These are phyloP conservation scores for Oryzias celebensis DNA, from an alignment of 2,113 vertebrate species.

Conservation along the genomic window DNA sequence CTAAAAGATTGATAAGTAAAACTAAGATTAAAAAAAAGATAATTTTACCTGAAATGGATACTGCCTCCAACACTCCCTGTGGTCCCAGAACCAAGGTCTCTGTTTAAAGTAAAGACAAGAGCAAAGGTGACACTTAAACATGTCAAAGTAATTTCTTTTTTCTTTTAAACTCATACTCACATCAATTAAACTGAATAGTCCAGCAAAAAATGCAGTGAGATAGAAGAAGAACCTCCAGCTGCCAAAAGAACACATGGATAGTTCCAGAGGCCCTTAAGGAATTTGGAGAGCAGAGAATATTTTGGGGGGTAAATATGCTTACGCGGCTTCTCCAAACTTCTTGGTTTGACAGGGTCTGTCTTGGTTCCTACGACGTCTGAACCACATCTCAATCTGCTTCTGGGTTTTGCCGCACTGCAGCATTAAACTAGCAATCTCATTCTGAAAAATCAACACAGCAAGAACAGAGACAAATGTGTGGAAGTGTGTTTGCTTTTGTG, in stretches of 20 bases:
- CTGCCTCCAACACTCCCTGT: constrained; percentile 83
- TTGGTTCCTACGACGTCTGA: constrained; percentile 82
- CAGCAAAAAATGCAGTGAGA: constrained; percentile 63
- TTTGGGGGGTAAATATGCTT: constrained; percentile 33
- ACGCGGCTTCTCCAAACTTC: constrained; percentile 93
- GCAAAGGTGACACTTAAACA: background rate
- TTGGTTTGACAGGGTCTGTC: constrained; percentile 82
- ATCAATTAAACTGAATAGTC: constrained; percentile 65
- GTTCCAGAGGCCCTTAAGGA: background rate
- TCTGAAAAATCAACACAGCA: constrained; percentile 45
- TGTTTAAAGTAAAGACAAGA: constrained; percentile 52
- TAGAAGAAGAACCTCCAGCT: constrained; percentile 82
- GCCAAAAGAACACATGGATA: constrained; percentile 13
- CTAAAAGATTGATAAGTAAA: too few species aligned
- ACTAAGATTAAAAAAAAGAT: too few species aligned
- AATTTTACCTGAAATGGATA: constrained; percentile 86
- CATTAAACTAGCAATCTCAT: constrained; percentile 77
- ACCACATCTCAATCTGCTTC: constrained; percentile 86
- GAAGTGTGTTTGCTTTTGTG: too few species aligned
- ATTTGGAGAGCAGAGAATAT: background rate
- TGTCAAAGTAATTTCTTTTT: background rate
- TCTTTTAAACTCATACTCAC: constrained; percentile 55
- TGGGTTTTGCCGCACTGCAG: constrained; percentile 76
- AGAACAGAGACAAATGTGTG: background rate
- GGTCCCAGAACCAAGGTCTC: constrained; percentile 91